Conservation (phyloP, 2,113 vertebrate genomes). For the Anarrhichthys ocellatus region DNA sequence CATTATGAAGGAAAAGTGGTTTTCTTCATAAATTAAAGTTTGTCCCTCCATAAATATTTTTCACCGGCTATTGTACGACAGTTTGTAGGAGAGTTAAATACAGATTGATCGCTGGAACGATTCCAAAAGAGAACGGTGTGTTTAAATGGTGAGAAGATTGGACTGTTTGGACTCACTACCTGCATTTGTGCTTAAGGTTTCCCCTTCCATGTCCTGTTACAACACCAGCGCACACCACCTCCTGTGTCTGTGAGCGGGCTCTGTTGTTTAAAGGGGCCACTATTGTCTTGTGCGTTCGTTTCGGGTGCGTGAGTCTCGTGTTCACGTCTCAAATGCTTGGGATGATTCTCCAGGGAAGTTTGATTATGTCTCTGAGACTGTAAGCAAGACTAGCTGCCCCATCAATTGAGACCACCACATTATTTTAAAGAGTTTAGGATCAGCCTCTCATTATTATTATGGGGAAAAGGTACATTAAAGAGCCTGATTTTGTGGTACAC, state of each 20-base stretch:
- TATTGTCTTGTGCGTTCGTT: constrained; percentile 24
- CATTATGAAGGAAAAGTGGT: constrained; percentile 10
- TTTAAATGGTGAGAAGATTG: constrained; percentile 70
- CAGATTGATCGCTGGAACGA: constrained; percentile 56
- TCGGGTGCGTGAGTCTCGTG: background rate
- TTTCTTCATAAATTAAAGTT: constrained; percentile 49
- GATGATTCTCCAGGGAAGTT: background rate
- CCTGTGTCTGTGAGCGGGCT: constrained; percentile 38
- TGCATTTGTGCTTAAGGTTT: constrained; percentile 72
- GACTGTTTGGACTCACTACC: constrained; percentile 74
- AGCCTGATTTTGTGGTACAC: background rate
- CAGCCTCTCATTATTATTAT: background rate
- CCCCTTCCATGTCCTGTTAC: constrained; percentile 68
- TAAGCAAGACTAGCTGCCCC: background rate
- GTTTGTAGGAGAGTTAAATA: constrained; percentile 57
- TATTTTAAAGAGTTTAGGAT: background rate
- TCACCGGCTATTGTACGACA: constrained; percentile 69
- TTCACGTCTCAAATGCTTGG: background rate
- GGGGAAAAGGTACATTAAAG: background rate
- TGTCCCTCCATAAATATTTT: constrained; percentile 73
- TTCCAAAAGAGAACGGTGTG: constrained; percentile 51
- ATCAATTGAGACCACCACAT: background rate
- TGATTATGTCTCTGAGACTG: background rate
- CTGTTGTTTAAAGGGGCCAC: constrained; percentile 10
- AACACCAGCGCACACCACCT: constrained; percentile 36